These are phyloP conservation scores for Psilopogon haemacephalus DNA, from an alignment of 2,113 vertebrate genomes.

Conservation along the genomic window DNA sequence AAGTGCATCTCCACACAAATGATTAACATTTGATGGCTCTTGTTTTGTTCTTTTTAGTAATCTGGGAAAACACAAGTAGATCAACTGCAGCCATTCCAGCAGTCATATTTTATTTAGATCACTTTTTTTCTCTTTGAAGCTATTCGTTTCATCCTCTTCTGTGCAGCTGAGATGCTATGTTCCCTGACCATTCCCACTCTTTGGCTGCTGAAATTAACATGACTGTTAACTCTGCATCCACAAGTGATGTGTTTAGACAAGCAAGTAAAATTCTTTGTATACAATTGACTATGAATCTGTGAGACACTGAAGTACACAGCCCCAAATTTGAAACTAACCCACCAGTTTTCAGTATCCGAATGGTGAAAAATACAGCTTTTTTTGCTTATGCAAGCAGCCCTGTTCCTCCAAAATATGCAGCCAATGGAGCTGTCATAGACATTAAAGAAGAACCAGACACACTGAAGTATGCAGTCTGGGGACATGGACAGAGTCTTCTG, in stretches of 20 bases:
- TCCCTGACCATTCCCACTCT: not conserved
- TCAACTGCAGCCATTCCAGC: not conserved
- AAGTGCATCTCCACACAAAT: not conserved
- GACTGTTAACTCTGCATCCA: not conserved
- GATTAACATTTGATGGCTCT: constrained; percentile 18
- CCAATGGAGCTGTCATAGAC: not conserved
- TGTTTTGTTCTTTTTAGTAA: constrained; percentile 31
- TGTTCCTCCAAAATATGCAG: not conserved
- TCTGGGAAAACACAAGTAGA: constrained; percentile 9
- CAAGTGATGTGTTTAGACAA: not conserved
- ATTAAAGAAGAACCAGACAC: not conserved
- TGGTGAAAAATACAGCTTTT: not conserved
- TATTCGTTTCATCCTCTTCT: constrained; percentile 15
- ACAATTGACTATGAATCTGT: not conserved
- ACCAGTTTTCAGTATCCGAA: not conserved
- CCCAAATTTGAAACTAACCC: not conserved
- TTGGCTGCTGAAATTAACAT: not conserved
- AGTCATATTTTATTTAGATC: constrained; percentile 35
- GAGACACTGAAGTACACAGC: not conserved
- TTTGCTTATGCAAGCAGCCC: not conserved
- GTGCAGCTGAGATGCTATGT: not conserved
- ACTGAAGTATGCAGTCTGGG: not conserved
- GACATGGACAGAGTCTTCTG: not conserved
- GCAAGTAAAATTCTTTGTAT: not conserved
- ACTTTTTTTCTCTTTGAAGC: constrained; percentile 34